Percentiles rank a stretch among this genome's conserved stretches.
Evolutionary conservation across 1,140 invertebrate species (phyloP).

Genomic region (Centruroides sculpturatus): DNA sequence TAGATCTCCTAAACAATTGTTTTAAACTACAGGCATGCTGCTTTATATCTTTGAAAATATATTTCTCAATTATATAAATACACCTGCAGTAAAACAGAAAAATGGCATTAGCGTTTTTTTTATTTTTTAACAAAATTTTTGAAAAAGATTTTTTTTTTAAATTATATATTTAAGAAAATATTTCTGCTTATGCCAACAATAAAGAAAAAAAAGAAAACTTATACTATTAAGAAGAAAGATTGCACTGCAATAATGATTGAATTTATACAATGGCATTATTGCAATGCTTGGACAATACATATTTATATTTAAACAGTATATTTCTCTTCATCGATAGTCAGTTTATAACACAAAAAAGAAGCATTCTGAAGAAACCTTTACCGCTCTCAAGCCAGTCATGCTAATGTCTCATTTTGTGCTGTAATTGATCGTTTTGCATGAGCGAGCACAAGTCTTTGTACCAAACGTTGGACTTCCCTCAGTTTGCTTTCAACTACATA

Average conservation of each 20-base stretch:
- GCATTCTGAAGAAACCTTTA: constrained; percentile 17
- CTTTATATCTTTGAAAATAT: background rate
- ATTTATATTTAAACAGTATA: background rate
- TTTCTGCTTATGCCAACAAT: background rate
- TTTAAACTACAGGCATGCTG: too few species aligned
- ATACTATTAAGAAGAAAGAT: background rate
- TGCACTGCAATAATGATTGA: background rate
- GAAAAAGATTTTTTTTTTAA: background rate
- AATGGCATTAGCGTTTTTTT: background rate
- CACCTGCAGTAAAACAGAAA: background rate
- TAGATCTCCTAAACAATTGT: too few species aligned
- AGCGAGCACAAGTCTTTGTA: constrained; percentile 13
- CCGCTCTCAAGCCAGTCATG: constrained; percentile 17
- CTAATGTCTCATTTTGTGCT: constrained; percentile 10
- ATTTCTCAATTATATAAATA: background rate
- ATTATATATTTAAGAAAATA: background rate
- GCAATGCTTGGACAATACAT: too few species aligned
- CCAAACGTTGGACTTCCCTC: constrained; percentile 15
- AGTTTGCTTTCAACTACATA: constrained; percentile 14
- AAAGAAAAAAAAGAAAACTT: background rate
- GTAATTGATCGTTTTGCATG: constrained; percentile 11
- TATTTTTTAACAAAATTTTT: too few species aligned
- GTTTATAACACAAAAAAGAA: constrained; percentile 2
- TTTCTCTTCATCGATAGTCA: background rate
- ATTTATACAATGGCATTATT: background rate